phyloP scores from a whole-genome alignment of 2,797 vertebrate species.

The Syngnathus acus region DNA sequence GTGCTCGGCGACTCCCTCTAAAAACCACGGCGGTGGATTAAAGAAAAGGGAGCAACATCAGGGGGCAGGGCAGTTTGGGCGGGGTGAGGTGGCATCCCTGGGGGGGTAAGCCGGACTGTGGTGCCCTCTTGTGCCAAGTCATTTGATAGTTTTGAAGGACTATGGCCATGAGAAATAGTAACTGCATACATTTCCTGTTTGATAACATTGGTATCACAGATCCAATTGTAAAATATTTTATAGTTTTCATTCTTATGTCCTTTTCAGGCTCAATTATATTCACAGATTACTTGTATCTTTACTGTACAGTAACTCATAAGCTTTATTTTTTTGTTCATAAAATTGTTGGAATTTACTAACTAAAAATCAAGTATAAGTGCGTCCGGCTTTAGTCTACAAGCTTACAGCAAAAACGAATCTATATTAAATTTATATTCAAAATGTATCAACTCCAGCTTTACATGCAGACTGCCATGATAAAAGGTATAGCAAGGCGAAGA shows the following conservation, averaged over 20 bases:
- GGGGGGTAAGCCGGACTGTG: conserved; percentile 58
- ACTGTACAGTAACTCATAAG: not conserved
- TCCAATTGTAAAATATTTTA: not conserved
- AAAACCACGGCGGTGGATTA: conserved; percentile 49
- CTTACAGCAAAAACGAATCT: not conserved
- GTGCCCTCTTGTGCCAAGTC: conserved; percentile 70
- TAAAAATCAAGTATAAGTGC: not conserved
- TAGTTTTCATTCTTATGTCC: not conserved
- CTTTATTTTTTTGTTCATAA: not conserved
- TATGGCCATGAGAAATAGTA: not conserved
- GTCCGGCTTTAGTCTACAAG: not conserved
- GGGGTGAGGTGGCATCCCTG: conserved; percentile 38
- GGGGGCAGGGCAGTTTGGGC: conserved; percentile 29
- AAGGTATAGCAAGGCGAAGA: conserved; percentile 33
- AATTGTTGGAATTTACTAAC: not conserved
- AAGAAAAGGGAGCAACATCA: conserved; percentile 20
- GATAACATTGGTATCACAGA: not conserved
- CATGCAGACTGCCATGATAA: conserved; percentile 23
- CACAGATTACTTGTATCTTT: not conserved
- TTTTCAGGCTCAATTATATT: not conserved
- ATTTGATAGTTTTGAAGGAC: conserved; percentile 22
- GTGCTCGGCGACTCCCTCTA: conserved; percentile 43
- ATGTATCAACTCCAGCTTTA: conserved; percentile 9
- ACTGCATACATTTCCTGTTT: not conserved
- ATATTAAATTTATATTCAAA: not conserved